phyloP scores from a whole-genome alignment of 2,797 vertebrate species.

The Eutrigla gurnardus region DNA sequence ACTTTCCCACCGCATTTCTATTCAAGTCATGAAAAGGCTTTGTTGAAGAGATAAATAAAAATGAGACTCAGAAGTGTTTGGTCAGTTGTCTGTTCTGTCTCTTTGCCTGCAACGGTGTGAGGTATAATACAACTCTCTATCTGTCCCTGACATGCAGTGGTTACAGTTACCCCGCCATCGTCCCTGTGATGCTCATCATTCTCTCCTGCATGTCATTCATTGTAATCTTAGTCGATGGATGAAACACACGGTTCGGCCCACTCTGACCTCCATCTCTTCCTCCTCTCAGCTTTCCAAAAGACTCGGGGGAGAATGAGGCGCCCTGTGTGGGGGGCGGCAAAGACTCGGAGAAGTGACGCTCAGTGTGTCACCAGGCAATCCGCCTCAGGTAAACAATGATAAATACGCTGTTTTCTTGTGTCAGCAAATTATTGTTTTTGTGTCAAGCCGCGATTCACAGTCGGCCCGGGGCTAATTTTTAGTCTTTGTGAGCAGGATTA shows the following conservation, averaged over 20 bases:
- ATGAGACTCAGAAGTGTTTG: slow-evolving; percentile 5
- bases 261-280: slow-evolving; percentile 15
- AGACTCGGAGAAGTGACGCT: slow-evolving; percentile 51
- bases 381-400: slow-evolving; percentile 43
- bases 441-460: too few relatives aligned
- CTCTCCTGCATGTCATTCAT: not conserved
- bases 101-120: slow-evolving; percentile 7
- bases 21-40: slow-evolving; percentile 10
- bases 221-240: not conserved
- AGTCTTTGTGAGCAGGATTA: slow-evolving; percentile 1
- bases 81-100: too few relatives aligned
- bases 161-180: not conserved
- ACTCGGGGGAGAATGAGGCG: slow-evolving; percentile 50
- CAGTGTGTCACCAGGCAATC: slow-evolving; percentile 10
- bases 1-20: slow-evolving; percentile 17
- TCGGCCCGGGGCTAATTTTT: too few relatives aligned
- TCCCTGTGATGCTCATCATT: slow-evolving; percentile 14
- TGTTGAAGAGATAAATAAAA: slow-evolving; percentile 16
- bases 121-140: not conserved
- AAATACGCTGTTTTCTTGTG: not conserved
- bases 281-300: slow-evolving; percentile 71
- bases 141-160: not conserved
- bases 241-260: slow-evolving; percentile 4
- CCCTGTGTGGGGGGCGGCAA: slow-evolving; percentile 27
- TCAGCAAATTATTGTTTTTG: not conserved